Evolutionary conservation across 2,797 vertebrate genomes (phyloP).

Genomic region (Ambastaia sidthimunki): DNA sequence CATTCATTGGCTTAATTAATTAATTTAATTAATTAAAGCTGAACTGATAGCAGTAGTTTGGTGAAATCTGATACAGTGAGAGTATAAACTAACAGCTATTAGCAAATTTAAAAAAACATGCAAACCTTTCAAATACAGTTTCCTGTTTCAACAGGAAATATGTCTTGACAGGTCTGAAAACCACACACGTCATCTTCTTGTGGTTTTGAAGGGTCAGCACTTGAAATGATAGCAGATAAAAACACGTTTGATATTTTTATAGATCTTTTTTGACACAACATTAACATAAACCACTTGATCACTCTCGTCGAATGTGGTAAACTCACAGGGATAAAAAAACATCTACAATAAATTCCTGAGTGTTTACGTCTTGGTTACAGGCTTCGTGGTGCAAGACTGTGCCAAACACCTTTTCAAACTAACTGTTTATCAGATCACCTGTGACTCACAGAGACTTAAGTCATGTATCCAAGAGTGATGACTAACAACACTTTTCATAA

Average conservation of each 20-base stretch:
- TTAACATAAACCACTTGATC: neutral
- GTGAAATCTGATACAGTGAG: no score
- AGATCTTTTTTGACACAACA: neutral
- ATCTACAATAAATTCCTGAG: neutral
- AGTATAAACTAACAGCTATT: neutral
- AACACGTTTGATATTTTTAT: neutral
- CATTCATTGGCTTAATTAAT: no score
- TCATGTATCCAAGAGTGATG: slow-evolving; percentile 2
- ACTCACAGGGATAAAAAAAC: neutral
- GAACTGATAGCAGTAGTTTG: no score
- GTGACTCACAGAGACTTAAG: slow-evolving; percentile 35
- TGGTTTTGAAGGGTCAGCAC: neutral
- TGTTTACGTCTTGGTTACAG: neutral
- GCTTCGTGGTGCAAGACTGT: neutral
- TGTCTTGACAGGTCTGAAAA: neutral
- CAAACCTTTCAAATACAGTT: neutral
- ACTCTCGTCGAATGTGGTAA: neutral
- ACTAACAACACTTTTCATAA: slow-evolving; percentile 13
- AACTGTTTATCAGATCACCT: slow-evolving; percentile 31
- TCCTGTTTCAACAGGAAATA: neutral
- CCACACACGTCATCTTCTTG: neutral
- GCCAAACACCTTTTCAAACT: neutral
- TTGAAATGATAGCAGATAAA: neutral
- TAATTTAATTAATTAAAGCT: no score
- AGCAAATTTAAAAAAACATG: neutral